A percentile compares a stretch with the other conserved stretches of the same genome.
Conservation (phyloP, 2,888 invertebrate species). For the Aphodius sticticus region DNA sequence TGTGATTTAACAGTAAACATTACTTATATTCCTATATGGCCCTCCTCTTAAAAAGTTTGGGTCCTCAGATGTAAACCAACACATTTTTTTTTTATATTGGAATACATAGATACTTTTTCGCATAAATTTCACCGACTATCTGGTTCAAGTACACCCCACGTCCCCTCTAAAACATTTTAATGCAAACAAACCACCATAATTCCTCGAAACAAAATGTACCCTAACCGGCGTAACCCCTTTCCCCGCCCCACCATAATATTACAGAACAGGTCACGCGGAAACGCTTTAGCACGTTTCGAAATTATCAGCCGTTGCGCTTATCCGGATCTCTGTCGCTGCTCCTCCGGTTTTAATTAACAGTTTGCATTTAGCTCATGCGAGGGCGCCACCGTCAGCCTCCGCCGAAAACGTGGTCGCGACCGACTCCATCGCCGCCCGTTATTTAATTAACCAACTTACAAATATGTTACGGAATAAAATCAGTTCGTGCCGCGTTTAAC, state of each 20-base stretch:
- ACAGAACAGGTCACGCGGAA: neutral
- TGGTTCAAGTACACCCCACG: too few species aligned
- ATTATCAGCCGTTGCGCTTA: conserved; percentile 20
- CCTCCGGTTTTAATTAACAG: conserved; percentile 24
- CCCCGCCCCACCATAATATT: neutral
- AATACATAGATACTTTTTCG: too few species aligned
- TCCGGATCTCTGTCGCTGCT: conserved; percentile 1
- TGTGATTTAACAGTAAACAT: too few species aligned
- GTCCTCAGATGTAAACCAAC: too few species aligned
- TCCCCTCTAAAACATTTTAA: too few species aligned
- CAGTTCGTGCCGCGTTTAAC: conserved; percentile 33
- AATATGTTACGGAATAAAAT: conserved; percentile 37
- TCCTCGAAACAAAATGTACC: too few species aligned
- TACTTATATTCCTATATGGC: too few species aligned
- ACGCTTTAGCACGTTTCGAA: neutral
- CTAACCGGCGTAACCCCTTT: neutral
- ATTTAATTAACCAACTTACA: conserved; percentile 36
- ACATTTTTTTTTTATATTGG: too few species aligned
- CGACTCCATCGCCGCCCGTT: conserved; percentile 18
- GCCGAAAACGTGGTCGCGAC: neutral
- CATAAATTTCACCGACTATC: too few species aligned
- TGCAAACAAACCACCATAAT: too few species aligned
- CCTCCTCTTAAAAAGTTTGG: too few species aligned
- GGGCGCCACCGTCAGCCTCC: conserved; percentile 6
- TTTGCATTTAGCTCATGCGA: conserved; percentile 8